A percentile compares a stretch with the other conserved stretches of the same genome.
Evolutionary conservation across 1,140 invertebrate species (phyloP).

Genomic region (Glomeris maerens): DNA sequence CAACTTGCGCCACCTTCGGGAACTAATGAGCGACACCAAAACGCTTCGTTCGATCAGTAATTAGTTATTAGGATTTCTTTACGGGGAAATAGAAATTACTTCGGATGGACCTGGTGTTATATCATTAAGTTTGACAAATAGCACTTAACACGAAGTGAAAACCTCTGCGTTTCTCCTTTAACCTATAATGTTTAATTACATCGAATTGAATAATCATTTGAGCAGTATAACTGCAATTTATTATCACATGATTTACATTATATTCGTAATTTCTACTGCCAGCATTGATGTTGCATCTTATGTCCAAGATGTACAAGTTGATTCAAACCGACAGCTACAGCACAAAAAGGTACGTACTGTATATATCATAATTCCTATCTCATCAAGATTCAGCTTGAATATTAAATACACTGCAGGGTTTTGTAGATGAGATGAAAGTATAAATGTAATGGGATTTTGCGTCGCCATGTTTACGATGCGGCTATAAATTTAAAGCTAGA

Average conservation of each 20-base stretch:
- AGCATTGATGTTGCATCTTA: not conserved
- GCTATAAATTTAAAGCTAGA: too few relatives aligned
- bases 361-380: not conserved
- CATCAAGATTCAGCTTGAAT: not conserved
- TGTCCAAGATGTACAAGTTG: not conserved
- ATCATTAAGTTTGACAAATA: not conserved
- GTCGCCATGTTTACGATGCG: too few relatives aligned
- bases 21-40: too few relatives aligned
- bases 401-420: not conserved
- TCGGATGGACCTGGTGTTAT: not conserved
- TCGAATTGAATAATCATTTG: not conserved
- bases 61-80: too few relatives aligned
- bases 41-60: too few relatives aligned
- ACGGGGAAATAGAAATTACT: not conserved
- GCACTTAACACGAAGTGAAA: not conserved
- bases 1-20: too few relatives aligned
- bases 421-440: too few relatives aligned
- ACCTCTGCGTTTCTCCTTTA: not conserved
- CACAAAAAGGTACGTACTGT: conserved; percentile 2
- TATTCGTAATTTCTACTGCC: not conserved
- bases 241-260: not conserved
- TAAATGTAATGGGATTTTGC: too few relatives aligned
- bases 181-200: not conserved
- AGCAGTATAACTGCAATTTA: not conserved
- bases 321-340: not conserved